phyloP scores from a whole-genome alignment of 1,140 invertebrate genomes.

The Galleria mellonella region DNA sequence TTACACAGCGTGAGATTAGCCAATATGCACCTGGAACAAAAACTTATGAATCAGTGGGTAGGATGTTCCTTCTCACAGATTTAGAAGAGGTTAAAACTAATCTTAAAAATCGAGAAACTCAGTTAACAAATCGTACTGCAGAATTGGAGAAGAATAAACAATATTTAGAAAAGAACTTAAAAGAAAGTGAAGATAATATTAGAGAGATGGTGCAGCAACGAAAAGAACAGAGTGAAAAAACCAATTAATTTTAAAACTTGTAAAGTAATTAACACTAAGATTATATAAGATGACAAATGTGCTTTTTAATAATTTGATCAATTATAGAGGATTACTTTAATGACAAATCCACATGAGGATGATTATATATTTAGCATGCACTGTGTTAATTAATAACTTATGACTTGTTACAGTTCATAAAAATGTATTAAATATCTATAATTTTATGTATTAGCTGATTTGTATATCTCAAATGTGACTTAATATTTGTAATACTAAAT shows the following conservation, averaged over 20 bases:
- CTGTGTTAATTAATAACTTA: too few species aligned
- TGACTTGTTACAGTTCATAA: too few species aligned
- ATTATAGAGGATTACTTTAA: too few species aligned
- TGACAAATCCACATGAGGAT: too few species aligned
- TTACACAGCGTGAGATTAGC: conserved; percentile 79
- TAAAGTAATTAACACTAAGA: not conserved
- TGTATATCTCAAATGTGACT: too few species aligned
- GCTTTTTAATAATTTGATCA: too few species aligned
- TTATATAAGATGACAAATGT: not conserved
- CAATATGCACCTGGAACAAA: conserved; percentile 77
- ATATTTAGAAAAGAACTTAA: conserved; percentile 85
- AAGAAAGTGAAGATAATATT: conserved; percentile 89
- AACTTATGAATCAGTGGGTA: conserved; percentile 87
- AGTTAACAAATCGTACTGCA: conserved; percentile 82
- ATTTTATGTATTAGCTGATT: too few species aligned
- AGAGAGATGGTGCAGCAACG: conserved; percentile 87
- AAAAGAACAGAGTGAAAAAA: conserved; percentile 69
- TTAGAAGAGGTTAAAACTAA: conserved; percentile 79
- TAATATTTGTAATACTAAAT: too few species aligned
- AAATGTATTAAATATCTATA: too few species aligned
- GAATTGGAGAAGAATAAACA: conserved; percentile 83
- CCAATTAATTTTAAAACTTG: conserved; percentile 5
- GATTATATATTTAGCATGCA: too few species aligned
- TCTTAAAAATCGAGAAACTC: conserved; percentile 77
- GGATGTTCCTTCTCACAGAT: conserved; percentile 88